Conservation (phyloP, 2,888 invertebrate species). For the Megamerina dolium region DNA sequence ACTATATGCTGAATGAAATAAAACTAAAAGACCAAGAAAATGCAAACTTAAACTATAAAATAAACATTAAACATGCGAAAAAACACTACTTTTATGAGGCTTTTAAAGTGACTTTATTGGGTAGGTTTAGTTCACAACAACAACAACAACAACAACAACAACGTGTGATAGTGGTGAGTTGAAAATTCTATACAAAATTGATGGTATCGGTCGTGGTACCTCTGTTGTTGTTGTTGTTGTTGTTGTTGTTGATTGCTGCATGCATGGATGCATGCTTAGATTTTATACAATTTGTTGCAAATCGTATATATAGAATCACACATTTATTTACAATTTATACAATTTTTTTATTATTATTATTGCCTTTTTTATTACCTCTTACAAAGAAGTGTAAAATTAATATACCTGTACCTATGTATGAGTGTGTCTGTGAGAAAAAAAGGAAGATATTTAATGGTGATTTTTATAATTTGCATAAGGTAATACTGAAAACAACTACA, state of each 20-base stretch:
- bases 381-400: no score
- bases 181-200: conserved; percentile 9
- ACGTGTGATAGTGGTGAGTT: conserved; percentile 11
- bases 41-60: conserved; percentile 44
- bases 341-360: no score
- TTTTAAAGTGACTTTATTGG: no score
- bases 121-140: no score
- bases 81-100: conserved; percentile 35
- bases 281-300: background rate
- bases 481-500: no score
- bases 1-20: conserved; percentile 16
- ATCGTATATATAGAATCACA: no score
- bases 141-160: conserved; percentile 6
- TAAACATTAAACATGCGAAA: conserved; percentile 42
- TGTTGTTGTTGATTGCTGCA: background rate
- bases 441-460: no score
- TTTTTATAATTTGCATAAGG: no score
- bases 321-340: no score
- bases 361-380: no score
- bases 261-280: background rate
- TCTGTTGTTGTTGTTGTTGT: background rate
- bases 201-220: conserved; percentile 1
- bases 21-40: conserved; percentile 41
- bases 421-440: no score
- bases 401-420: no score